Conservation (phyloP, 2,797 vertebrate genomes). For the Potorous gilbertii region DNA sequence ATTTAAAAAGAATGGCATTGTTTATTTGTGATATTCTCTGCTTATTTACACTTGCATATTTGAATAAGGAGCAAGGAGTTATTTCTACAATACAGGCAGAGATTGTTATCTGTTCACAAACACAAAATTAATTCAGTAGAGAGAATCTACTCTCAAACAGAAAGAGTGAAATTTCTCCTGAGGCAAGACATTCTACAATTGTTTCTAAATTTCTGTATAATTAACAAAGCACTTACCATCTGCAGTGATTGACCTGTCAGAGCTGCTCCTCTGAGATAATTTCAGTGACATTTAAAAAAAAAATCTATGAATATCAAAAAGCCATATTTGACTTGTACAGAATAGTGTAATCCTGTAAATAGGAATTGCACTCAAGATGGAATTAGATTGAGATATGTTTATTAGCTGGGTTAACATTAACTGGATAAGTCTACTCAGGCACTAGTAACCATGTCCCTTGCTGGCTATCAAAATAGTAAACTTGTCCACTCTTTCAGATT, state of each 20-base stretch:
- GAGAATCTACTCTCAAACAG: conserved; percentile 81
- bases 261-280: conserved; percentile 86
- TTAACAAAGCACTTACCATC: conserved; percentile 88
- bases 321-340: conserved; percentile 81
- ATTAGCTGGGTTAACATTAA: conserved; percentile 76
- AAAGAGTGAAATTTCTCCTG: conserved; percentile 85
- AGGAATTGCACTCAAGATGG: conserved; percentile 79
- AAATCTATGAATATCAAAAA: conserved; percentile 81
- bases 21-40: conserved; percentile 85
- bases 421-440: conserved; percentile 69
- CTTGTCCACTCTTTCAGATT: conserved; percentile 51
- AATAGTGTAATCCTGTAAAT: conserved; percentile 79
- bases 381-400: conserved; percentile 73
- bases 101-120: conserved; percentile 86
- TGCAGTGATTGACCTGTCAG: conserved; percentile 87
- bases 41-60: conserved; percentile 88
- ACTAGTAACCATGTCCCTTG: conserved; percentile 47
- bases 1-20: conserved; percentile 85
- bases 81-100: conserved; percentile 82
- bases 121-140: conserved; percentile 84
- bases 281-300: conserved; percentile 84
- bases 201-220: conserved; percentile 88
- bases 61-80: conserved; percentile 85
- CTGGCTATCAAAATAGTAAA: conserved; percentile 2
- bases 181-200: conserved; percentile 87